phyloP scores from a whole-genome alignment of 2,888 invertebrate genomes.

The Drosophila quinaria region DNA sequence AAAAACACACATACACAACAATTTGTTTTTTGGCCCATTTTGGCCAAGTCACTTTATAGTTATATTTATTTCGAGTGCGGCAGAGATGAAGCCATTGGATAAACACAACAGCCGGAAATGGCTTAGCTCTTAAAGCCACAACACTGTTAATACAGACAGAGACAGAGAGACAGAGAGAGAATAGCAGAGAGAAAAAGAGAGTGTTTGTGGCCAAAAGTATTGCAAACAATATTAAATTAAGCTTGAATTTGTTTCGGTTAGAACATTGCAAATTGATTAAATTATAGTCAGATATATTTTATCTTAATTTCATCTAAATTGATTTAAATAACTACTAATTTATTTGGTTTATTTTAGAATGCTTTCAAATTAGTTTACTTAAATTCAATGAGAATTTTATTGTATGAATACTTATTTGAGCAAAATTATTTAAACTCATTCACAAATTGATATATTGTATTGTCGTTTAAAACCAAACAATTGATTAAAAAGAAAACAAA shows the following conservation, averaged over 20 bases:
- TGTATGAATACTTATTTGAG: background rate
- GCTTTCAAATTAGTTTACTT: background rate
- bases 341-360: background rate
- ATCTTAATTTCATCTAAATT: background rate
- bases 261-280: constrained; percentile 1
- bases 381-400: background rate
- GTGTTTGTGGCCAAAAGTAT: constrained; percentile 3
- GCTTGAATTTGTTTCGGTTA: background rate
- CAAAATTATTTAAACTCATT: background rate
- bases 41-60: constrained; percentile 59
- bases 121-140: constrained; percentile 35
- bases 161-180: background rate
- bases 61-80: constrained; percentile 49
- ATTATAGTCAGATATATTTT: background rate
- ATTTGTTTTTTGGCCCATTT: constrained; percentile 46
- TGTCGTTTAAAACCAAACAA: background rate
- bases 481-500: background rate
- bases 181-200: too few species aligned
- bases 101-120: constrained; percentile 22
- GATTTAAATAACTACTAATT: background rate
- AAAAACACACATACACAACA: constrained; percentile 20
- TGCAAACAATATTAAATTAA: constrained; percentile 4
- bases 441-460: background rate
- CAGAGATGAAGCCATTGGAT: constrained; percentile 26
- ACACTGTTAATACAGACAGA: constrained; percentile 5